phyloP scores from a whole-genome alignment of 2,888 invertebrate species.

The Ochropacha duplaris region DNA sequence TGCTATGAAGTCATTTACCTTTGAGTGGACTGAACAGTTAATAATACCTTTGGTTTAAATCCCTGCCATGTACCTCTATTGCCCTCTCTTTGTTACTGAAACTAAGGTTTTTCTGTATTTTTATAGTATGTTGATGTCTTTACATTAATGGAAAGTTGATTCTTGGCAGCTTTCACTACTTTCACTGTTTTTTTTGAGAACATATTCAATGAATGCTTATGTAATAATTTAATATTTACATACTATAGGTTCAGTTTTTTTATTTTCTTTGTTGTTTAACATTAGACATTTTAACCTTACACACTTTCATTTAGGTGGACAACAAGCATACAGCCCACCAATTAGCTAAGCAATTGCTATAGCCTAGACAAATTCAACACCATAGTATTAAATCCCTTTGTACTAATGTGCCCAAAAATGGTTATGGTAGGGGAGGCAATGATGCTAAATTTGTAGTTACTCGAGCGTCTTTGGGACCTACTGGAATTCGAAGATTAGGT shows the following conservation, averaged over 20 bases:
- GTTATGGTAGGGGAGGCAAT: too few relatives aligned
- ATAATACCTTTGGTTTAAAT: slow-evolving; percentile 64
- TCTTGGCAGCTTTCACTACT: slow-evolving; percentile 69
- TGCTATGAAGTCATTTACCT: slow-evolving; percentile 80
- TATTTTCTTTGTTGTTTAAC: too few relatives aligned
- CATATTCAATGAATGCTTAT: slow-evolving; percentile 10
- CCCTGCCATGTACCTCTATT: slow-evolving; percentile 37
- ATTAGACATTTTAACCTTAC: too few relatives aligned
- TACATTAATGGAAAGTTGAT: slow-evolving; percentile 48
- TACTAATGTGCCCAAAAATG: too few relatives aligned
- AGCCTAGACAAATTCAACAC: too few relatives aligned
- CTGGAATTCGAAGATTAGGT: too few relatives aligned
- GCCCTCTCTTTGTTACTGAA: slow-evolving; percentile 51
- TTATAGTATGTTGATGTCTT: slow-evolving; percentile 21
- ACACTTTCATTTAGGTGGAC: too few relatives aligned
- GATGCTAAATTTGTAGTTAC: too few relatives aligned
- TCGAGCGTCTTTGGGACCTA: too few relatives aligned
- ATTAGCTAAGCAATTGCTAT: too few relatives aligned
- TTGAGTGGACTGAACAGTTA: slow-evolving; percentile 64
- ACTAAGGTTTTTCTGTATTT: slow-evolving; percentile 18
- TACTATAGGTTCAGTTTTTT: slow-evolving; percentile 4
- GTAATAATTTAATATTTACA: slow-evolving; percentile 9
- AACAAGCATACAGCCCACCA: too few relatives aligned
- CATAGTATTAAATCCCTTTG: too few relatives aligned
- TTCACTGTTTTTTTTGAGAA: slow-evolving; percentile 55